These are phyloP conservation scores for Bactericera cockerelli DNA, from an alignment of 1,140 invertebrate species.

Conservation along the genomic window DNA sequence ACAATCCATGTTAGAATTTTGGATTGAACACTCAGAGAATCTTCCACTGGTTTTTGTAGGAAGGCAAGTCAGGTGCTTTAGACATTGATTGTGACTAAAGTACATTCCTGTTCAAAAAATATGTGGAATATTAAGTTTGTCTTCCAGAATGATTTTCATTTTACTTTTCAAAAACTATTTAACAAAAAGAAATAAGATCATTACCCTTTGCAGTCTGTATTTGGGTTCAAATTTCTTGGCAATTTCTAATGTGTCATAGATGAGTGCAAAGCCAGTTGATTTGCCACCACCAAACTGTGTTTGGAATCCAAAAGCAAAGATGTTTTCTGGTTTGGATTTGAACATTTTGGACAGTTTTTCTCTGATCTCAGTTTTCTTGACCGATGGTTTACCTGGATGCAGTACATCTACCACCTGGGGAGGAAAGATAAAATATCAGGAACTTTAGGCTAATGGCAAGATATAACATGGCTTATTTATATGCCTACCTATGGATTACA, in stretches of 20 bases:
- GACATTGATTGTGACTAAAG: background rate
- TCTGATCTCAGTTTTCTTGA: conserved; percentile 91
- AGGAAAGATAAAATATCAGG: too few relatives aligned
- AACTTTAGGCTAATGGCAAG: too few relatives aligned
- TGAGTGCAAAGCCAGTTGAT: conserved; percentile 90
- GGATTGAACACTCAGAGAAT: background rate
- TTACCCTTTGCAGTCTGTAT: conserved; percentile 65
- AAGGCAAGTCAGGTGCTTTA: background rate
- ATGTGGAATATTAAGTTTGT: conserved; percentile 3
- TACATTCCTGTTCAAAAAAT: conserved; percentile 6
- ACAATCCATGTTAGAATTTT: background rate
- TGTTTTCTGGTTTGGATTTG: conserved; percentile 92
- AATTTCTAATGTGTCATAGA: conserved; percentile 93
- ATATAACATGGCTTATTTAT: too few relatives aligned
- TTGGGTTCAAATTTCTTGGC: conserved; percentile 99
- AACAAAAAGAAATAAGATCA: too few relatives aligned
- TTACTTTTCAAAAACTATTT: too few relatives aligned
- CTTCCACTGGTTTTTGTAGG: background rate
- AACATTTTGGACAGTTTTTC: conserved; percentile 97
- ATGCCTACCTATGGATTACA: too few relatives aligned
- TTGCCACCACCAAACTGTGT: conserved; percentile 98
- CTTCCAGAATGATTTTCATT: background rate
- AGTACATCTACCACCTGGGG: conserved; percentile 88
- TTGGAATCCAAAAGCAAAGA: conserved; percentile 94
- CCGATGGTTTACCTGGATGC: conserved; percentile 86